Conservation (phyloP, 2,797 vertebrate species). For the Pelobates cultripes region DNA sequence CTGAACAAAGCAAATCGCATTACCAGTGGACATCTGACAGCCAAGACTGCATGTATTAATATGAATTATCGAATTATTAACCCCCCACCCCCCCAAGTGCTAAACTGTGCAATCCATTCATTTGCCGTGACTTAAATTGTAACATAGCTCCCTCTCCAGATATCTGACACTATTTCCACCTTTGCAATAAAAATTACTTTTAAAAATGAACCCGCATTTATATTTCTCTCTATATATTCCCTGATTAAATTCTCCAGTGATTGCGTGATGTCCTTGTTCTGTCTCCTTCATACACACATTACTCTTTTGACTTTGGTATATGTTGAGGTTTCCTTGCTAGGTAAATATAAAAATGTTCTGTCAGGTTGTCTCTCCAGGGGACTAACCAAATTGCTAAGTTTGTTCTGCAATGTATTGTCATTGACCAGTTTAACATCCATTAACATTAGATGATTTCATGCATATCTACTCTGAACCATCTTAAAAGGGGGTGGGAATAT, state of each 20-base stretch:
- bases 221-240: background rate
- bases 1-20: too few relatives aligned
- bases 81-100: too few relatives aligned
- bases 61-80: too few relatives aligned
- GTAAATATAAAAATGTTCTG: constrained; percentile 26
- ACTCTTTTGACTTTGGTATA: background rate
- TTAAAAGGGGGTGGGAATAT: too few relatives aligned
- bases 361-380: constrained; percentile 12
- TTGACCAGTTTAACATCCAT: background rate
- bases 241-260: background rate
- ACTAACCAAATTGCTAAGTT: constrained; percentile 20
- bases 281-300: background rate
- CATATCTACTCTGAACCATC: too few relatives aligned
- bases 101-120: too few relatives aligned
- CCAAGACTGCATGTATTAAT: too few relatives aligned
- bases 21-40: too few relatives aligned
- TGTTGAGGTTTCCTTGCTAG: constrained; percentile 5
- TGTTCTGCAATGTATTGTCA: constrained; percentile 7
- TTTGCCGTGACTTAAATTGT: too few relatives aligned
- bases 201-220: background rate
- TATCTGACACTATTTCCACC: too few relatives aligned
- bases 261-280: constrained; percentile 16
- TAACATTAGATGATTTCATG: background rate
- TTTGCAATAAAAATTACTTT: too few relatives aligned
- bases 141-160: too few relatives aligned